Evolutionary conservation across 2,888 invertebrate species (phyloP).

Genomic region (Dichetophora obliterata): DNA sequence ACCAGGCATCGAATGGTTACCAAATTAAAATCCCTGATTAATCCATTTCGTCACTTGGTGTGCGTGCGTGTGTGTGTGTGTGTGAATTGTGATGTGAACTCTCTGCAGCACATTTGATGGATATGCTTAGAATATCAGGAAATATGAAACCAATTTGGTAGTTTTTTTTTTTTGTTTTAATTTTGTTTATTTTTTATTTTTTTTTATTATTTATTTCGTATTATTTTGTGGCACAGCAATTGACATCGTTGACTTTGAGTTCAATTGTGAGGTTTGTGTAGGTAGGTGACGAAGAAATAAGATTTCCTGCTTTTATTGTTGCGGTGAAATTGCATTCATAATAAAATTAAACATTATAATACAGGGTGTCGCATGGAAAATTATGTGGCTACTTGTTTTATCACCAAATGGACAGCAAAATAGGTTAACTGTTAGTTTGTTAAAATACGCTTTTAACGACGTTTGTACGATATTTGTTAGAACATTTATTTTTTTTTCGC

Average conservation of each 20-base stretch:
- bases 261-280: background rate
- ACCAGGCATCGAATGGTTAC: background rate
- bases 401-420: no score
- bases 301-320: slow-evolving; percentile 1
- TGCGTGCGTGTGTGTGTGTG: background rate
- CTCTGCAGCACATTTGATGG: slow-evolving; percentile 2
- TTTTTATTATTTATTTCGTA: no score
- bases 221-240: slow-evolving; percentile 1
- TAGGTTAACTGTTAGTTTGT: no score
- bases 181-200: background rate
- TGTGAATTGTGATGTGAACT: background rate
- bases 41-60: slow-evolving; percentile 26
- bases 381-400: no score
- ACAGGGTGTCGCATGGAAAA: no score
- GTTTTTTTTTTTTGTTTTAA: background rate
- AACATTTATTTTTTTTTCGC: no score
- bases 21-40: slow-evolving; percentile 36
- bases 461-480: no score
- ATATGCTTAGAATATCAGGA: slow-evolving; percentile 21
- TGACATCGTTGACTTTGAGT: slow-evolving; percentile 3
- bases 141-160: slow-evolving; percentile 21
- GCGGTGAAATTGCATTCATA: background rate
- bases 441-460: no score
- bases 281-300: background rate
- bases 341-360: background rate